phyloP scores from a whole-genome alignment of 2,888 invertebrate genomes.

The Cerastoderma edule region DNA sequence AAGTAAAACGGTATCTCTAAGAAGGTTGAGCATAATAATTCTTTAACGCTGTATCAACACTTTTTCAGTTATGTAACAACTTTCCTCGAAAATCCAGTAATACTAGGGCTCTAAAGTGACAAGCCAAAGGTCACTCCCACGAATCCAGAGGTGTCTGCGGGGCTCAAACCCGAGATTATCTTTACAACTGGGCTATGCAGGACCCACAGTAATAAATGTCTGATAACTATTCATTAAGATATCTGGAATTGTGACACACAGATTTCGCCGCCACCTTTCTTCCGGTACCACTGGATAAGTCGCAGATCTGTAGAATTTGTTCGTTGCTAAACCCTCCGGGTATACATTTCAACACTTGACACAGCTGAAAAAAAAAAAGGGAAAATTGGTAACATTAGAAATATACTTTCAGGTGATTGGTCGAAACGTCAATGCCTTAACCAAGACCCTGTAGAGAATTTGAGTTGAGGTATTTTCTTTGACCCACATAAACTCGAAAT shows the following conservation, averaged over 20 bases:
- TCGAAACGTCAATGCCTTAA: too few relatives aligned
- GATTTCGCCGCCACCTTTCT: slow-evolving; percentile 94
- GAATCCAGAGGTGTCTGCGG: neutral
- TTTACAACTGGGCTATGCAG: neutral
- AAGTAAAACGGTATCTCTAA: too few relatives aligned
- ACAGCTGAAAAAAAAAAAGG: slow-evolving; percentile 48
- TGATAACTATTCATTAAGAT: slow-evolving; percentile 33
- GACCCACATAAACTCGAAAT: too few relatives aligned
- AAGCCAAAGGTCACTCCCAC: neutral
- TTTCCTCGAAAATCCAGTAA: neutral
- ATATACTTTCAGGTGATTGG: too few relatives aligned
- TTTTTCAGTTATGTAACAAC: neutral
- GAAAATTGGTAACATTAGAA: too few relatives aligned
- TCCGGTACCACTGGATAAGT: slow-evolving; percentile 90
- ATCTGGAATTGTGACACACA: slow-evolving; percentile 88
- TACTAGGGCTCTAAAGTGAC: neutral
- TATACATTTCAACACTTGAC: slow-evolving; percentile 92
- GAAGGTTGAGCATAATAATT: too few relatives aligned
- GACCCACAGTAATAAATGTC: neutral
- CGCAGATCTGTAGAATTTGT: slow-evolving; percentile 91
- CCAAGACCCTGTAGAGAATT: too few relatives aligned
- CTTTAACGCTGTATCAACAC: neutral
- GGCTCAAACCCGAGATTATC: neutral
- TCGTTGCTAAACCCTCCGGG: slow-evolving; percentile 91
- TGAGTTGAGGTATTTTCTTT: too few relatives aligned